Evolutionary conservation across 2,113 vertebrate genomes (phyloP), one percentile per base, ranked within the genome.

Genomic region (Uria lomvia): DNA sequence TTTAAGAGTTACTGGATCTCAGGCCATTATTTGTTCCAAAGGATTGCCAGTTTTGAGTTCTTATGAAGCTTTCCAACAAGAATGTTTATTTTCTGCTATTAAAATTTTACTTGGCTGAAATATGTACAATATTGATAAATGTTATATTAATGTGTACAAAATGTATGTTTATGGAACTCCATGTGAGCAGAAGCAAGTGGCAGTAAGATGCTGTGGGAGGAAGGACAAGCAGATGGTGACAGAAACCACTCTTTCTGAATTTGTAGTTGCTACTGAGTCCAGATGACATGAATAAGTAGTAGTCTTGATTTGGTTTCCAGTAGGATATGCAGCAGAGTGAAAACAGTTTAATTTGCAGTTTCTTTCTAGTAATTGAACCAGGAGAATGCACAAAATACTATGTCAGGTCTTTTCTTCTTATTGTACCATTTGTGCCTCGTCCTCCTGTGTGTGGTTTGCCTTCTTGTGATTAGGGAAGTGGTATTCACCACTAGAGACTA

Each of bases 161-260:
- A 94, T 82, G 15, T 65, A 36, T 94, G 36, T 50, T 92, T 81
- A 43, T 92, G 70, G 45, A 89, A 58, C 50, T 66, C 45, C 50
- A 60, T 86, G 62, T 60, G 70, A 74, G 66, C 83, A 96, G 92
- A 91, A 94, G 66, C 87, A 86, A 92, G 60, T 84, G 79, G 92
- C 70, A 81, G 22, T 85, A 91, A 92, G 88, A 84, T 86, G 79
- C 86, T 88, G 79, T 92, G 73, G 83, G 68, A 94, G 83, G 91
- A 87, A 65, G 92, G 91, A 94, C 86, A 94, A 95, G 83, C 92
- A 96, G 88, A 95, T 97, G 91, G 97, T 94, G 92, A 92, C 91
- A 95, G 80, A 95, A 97, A 75, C 73, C 60, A 52, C 59, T 90
- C 59, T 67, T 90, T 26, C 67, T 84, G 86, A 75, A 42, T 94